These are phyloP conservation scores for Agrotis exclamationis DNA, from an alignment of 2,888 invertebrate species.

Conservation along the genomic window DNA sequence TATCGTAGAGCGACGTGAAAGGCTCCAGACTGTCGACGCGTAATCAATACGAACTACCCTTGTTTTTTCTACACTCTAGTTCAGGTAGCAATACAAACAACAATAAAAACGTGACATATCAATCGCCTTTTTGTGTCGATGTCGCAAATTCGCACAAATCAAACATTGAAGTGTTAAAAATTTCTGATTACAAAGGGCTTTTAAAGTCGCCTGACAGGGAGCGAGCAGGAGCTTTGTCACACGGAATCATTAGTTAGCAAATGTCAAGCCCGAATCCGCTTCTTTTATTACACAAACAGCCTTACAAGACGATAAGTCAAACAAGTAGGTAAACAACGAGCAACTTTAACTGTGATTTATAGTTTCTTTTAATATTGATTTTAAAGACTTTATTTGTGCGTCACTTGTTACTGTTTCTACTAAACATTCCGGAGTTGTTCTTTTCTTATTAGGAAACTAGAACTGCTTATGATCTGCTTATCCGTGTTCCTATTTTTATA, in stretches of 20 bases:
- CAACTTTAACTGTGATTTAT: conserved; percentile 80
- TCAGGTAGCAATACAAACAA: conserved; percentile 90
- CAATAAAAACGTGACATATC: conserved; percentile 89
- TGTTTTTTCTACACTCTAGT: conserved; percentile 79
- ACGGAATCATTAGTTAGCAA: conserved; percentile 87
- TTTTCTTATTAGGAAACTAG: not conserved
- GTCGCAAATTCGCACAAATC: conserved; percentile 89
- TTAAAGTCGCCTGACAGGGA: conserved; percentile 82
- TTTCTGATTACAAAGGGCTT: conserved; percentile 84
- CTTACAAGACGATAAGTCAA: conserved; percentile 84
- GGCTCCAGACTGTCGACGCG: conserved; percentile 76
- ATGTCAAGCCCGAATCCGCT: conserved; percentile 82
- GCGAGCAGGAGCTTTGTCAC: conserved; percentile 81
- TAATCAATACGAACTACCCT: conserved; percentile 76
- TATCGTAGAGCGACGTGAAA: conserved; percentile 77
- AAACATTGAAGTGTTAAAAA: conserved; percentile 90
- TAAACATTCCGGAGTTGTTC: conserved; percentile 24
- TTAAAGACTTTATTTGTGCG: conserved; percentile 72
- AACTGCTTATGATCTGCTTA: not conserved
- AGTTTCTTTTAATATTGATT: conserved; percentile 43
- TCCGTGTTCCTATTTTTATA: not conserved
- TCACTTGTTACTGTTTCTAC: conserved; percentile 66
- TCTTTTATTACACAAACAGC: conserved; percentile 79
- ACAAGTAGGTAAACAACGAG: conserved; percentile 83
- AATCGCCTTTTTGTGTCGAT: conserved; percentile 83